A percentile compares a stretch with the other conserved stretches of the same genome.
phyloP scores from a whole-genome alignment of 2,888 invertebrate genomes.

The Octodonta nipae region DNA sequence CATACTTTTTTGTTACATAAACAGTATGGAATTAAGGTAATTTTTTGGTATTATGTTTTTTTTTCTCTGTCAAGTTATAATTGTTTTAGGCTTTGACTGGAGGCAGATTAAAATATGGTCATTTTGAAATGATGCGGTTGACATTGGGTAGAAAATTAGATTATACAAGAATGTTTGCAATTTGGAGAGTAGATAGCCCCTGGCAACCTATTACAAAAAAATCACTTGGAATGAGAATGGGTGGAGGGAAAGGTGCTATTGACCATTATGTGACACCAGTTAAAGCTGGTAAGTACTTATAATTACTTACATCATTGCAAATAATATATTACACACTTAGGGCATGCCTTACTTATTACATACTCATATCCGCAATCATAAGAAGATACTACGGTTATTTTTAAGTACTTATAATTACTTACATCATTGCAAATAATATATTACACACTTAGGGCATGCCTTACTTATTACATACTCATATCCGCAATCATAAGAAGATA shows the following conservation, averaged over 20 bases:
- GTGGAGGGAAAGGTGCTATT: constrained; percentile 90
- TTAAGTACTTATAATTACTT: too few species aligned
- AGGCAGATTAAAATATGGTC: constrained; percentile 64
- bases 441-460: too few species aligned
- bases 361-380: too few species aligned
- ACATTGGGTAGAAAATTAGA: constrained; percentile 67
- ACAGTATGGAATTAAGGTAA: constrained; percentile 86
- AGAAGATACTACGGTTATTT: too few species aligned
- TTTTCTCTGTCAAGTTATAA: too few species aligned
- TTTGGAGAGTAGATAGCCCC: constrained; percentile 87
- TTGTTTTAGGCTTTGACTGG: constrained; percentile 68
- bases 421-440: too few species aligned
- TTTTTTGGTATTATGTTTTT: too few species aligned
- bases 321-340: constrained; percentile 1
- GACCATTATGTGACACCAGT: constrained; percentile 92
- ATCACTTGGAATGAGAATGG: constrained; percentile 83
- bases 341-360: too few species aligned
- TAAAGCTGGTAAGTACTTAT: constrained; percentile 50
- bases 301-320: neutral
- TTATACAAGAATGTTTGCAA: constrained; percentile 71
- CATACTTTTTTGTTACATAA: constrained; percentile 77
- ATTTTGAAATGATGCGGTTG: constrained; percentile 80
- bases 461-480: too few species aligned
- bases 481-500: too few species aligned
- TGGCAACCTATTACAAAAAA: constrained; percentile 92